These are phyloP conservation scores for Festucalex cinctus DNA, from an alignment of 2,113 vertebrate genomes.

Conservation along the genomic window DNA sequence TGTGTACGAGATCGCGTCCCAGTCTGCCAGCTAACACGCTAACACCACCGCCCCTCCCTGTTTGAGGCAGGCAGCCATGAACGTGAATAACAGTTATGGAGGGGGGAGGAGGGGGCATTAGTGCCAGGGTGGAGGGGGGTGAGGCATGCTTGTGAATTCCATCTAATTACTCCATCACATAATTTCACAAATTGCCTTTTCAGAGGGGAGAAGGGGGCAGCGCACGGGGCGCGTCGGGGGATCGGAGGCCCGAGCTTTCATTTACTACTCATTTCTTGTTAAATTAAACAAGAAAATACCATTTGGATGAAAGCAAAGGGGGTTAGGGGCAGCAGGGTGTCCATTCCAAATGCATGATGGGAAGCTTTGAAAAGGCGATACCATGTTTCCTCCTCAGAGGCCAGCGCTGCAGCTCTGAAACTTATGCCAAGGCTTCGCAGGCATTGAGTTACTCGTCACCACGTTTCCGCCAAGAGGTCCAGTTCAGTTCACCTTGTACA, in stretches of 20 bases:
- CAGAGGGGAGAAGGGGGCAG: slow-evolving; percentile 93
- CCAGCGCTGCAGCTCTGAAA: background rate
- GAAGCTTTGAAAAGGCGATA: slow-evolving; percentile 27
- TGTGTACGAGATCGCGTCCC: slow-evolving; percentile 65
- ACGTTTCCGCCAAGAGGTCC: background rate
- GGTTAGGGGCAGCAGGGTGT: slow-evolving; percentile 12
- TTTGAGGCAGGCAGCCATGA: slow-evolving; percentile 51
- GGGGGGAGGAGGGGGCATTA: slow-evolving; percentile 61
- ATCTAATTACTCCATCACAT: slow-evolving; percentile 99
- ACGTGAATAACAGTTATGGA: slow-evolving; percentile 69
- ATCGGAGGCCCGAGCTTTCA: slow-evolving; percentile 89
- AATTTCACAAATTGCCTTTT: slow-evolving; percentile 99
- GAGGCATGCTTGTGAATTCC: slow-evolving; percentile 80
- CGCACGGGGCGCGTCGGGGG: slow-evolving; percentile 83
- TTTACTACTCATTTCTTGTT: slow-evolving; percentile 97
- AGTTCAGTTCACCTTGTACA: background rate
- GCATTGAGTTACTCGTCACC: background rate
- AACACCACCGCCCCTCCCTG: slow-evolving; percentile 55
- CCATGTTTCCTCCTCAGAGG: slow-evolving; percentile 21
- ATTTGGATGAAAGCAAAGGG: slow-evolving; percentile 79
- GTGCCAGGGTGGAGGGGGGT: slow-evolving; percentile 47
- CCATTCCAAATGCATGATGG: slow-evolving; percentile 44
- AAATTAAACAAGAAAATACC: slow-evolving; percentile 97
- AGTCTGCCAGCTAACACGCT: slow-evolving; percentile 83
- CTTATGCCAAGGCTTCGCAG: background rate